Base-by-base conservation (phyloP, 2,113 vertebrate genomes). In the Ophiodon elongatus region DNA sequence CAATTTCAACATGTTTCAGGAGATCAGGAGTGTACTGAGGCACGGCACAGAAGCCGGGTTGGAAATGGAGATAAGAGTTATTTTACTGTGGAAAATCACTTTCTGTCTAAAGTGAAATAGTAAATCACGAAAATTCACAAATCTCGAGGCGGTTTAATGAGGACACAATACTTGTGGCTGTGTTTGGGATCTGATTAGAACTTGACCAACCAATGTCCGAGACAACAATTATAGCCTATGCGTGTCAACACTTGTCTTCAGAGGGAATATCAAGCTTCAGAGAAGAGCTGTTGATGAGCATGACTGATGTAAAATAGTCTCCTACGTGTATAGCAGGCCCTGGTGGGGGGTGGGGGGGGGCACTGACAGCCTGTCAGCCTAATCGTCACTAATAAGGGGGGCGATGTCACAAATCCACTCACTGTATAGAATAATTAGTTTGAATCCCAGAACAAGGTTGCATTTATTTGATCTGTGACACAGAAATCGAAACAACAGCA, bases 241-340 rank as follows among this genome's bases (percentile, higher is more conserved):
- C 64, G 60, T 50, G 70, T 83, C 80, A 74, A 78, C 70, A 57
- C 21, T 80, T 31, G 57, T 80, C 59, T 65, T 84, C 69, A 50
- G n/a, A 41, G 41, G 66, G 17, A 41, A 63, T 27, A 67, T 57
- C 17, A 60, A 60, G 76, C 60, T 27, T 70, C 60, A 83, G 45
- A 86, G 54, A 23, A 9, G 75, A 82, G 75, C 85, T 54, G 77
- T 35, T 76, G 74, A 85, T 72, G 54, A 79, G 80, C 47, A 63
- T 72, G 82, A 64, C 79, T 72, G 75, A 63, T 87, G 57, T 76
- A 65, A 81, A 74, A 63, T 4, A 54, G 64, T 25, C 57, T 67
- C 4, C 0, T 62, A 33, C 84, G 69, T 74, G 81, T 75, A 78
- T 75, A 69, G 71, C n/a, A 76, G 45, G 62, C 73, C 71, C 65